A percentile compares a stretch with the other conserved stretches of the same genome.
phyloP scores from a whole-genome alignment of 2,888 invertebrate genomes.

The Acrobasis suavella region DNA sequence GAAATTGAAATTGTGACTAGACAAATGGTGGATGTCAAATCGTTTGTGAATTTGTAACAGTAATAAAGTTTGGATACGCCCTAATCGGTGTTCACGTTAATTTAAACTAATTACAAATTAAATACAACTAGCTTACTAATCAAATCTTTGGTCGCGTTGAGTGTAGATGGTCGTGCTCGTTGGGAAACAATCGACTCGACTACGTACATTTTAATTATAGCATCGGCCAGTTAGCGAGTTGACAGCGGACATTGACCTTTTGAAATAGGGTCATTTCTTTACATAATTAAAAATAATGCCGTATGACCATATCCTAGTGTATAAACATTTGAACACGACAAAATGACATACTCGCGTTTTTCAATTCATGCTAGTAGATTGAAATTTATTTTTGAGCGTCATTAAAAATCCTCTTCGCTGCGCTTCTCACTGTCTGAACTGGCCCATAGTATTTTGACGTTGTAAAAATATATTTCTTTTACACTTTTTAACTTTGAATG shows the following conservation, averaged over 20 bases:
- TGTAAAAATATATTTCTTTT: too few relatives aligned
- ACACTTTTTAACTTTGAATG: too few relatives aligned
- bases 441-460: too few relatives aligned
- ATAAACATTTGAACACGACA: too few relatives aligned
- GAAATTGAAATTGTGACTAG: conserved; percentile 59
- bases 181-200: conserved; percentile 18
- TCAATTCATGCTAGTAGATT: too few relatives aligned
- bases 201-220: not conserved
- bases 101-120: conserved; percentile 41
- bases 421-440: too few relatives aligned
- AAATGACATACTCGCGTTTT: too few relatives aligned
- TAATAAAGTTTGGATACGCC: conserved; percentile 41
- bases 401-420: too few relatives aligned
- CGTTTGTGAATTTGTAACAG: conserved; percentile 37
- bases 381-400: too few relatives aligned
- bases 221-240: not conserved
- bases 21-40: conserved; percentile 54
- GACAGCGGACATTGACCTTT: not conserved
- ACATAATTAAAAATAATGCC: too few relatives aligned
- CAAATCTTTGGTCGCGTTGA: conserved; percentile 75
- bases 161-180: conserved; percentile 48
- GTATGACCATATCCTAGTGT: too few relatives aligned
- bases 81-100: conserved; percentile 40
- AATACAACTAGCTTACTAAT: conserved; percentile 54
- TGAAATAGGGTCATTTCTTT: too few relatives aligned